A percentile compares a stretch with the other conserved stretches of the same genome.
Evolutionary conservation across 2,888 invertebrate species (phyloP).

Genomic region (Dryocosmus kuriphilus): DNA sequence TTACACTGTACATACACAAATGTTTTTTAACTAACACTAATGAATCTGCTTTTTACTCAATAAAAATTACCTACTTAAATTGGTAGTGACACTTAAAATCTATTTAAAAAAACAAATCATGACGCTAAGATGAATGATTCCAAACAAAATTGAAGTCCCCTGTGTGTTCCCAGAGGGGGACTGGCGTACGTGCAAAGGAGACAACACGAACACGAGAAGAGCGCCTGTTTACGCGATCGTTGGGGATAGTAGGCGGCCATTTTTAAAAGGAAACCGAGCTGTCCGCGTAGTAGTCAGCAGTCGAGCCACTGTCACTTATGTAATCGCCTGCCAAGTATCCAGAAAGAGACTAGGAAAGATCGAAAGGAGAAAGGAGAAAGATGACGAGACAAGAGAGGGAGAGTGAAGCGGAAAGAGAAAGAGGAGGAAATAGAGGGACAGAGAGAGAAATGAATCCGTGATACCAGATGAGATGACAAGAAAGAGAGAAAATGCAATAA

Average conservation of each 20-base stretch:
- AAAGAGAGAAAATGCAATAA: constrained; percentile 44
- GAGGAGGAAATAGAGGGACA: not conserved
- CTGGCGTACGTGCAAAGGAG: constrained; percentile 32
- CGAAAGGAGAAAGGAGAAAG: constrained; percentile 1
- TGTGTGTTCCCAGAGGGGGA: too few species aligned
- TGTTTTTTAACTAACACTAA: too few species aligned
- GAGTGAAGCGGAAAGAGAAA: not conserved
- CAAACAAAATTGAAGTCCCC: too few species aligned
- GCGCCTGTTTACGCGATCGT: constrained; percentile 26
- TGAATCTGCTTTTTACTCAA: not conserved
- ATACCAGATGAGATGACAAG: constrained; percentile 38
- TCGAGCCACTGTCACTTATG: constrained; percentile 19
- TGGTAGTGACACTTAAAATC: too few species aligned
- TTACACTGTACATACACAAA: too few species aligned
- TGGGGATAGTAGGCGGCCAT: constrained; percentile 51
- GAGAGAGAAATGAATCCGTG: not conserved
- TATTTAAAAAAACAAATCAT: too few species aligned
- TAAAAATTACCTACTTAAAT: too few species aligned
- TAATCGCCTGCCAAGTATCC: constrained; percentile 23
- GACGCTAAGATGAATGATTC: too few species aligned
- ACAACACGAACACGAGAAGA: constrained; percentile 21
- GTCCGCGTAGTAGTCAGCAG: constrained; percentile 44
- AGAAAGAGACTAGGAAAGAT: not conserved
- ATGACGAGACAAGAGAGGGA: not conserved
- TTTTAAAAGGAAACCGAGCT: constrained; percentile 53